phyloP scores from a whole-genome alignment of 37 sponge, comb jelly and placozoan genomes.

The Theonella swinhoei region DNA sequence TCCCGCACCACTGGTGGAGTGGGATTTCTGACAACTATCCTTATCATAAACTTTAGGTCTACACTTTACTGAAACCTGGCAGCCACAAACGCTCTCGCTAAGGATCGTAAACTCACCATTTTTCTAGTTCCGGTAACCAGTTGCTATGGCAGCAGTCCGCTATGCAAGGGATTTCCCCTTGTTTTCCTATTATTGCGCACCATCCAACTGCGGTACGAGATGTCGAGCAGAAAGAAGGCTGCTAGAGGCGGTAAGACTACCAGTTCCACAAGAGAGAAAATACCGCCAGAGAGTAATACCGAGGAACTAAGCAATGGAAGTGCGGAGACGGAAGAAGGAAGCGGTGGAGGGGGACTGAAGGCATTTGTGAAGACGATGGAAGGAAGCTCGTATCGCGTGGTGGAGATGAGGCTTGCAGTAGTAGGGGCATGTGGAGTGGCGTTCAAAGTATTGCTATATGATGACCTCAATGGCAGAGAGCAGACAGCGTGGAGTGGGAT shows the following conservation, averaged over 20 bases:
- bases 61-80: no score
- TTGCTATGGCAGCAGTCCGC: neutral
- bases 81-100: no score
- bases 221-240: conserved; percentile 5
- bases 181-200: no score
- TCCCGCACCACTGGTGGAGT: neutral
- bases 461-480: neutral
- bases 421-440: conserved; percentile 19
- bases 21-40: neutral
- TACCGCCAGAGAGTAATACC: neutral
- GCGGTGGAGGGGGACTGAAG: conserved; percentile 8
- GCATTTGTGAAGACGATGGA: conserved; percentile 41
- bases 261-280: no score
- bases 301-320: neutral
- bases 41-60: no score
- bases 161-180: neutral
- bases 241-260: no score
- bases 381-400: conserved; percentile 7
- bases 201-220: neutral
- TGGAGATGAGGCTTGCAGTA: conserved; percentile 46
- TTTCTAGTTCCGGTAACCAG: neutral
- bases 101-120: neutral
- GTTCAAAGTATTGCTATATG: conserved; percentile 12
- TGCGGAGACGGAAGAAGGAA: neutral
- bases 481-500: neutral